Percentiles rank a stretch among this genome's conserved stretches.
phyloP scores from a whole-genome alignment of 2,888 invertebrate species.

The Drosophila mettleri region DNA sequence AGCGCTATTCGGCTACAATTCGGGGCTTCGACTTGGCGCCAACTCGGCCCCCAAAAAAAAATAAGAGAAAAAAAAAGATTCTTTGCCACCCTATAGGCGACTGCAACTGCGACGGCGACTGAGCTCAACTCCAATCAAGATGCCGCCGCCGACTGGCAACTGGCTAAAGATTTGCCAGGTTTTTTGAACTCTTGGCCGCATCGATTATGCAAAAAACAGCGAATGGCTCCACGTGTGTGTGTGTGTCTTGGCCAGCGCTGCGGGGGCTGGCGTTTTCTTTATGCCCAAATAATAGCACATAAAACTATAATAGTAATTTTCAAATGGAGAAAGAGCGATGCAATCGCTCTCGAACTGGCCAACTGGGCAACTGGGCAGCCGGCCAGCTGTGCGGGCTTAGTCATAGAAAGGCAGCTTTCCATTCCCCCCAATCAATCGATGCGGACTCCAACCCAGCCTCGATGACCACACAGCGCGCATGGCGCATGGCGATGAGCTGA shows the following conservation, averaged over 20 bases:
- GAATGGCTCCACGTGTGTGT: conserved; percentile 38
- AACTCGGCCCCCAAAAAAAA: conserved; percentile 34
- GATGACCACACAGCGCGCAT: conserved; percentile 70
- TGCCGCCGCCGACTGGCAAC: conserved; percentile 59
- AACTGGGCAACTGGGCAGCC: conserved; percentile 18
- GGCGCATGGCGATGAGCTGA: conserved; percentile 55
- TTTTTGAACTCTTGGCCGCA: conserved; percentile 42
- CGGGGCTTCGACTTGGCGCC: conserved; percentile 51
- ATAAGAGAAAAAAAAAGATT: too few species aligned
- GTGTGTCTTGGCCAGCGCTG: conserved; percentile 68
- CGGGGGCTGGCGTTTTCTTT: conserved; percentile 76
- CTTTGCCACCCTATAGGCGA: conserved; percentile 61
- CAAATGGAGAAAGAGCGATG: conserved; percentile 77
- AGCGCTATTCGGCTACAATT: conserved; percentile 31
- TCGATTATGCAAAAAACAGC: conserved; percentile 69
- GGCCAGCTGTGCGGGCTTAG: conserved; percentile 76
- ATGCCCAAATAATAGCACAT: conserved; percentile 79
- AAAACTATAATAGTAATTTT: conserved; percentile 80
- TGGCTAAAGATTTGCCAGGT: conserved; percentile 50
- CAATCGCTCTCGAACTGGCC: conserved; percentile 54
- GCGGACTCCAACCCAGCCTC: conserved; percentile 25
- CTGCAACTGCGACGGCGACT: conserved; percentile 18
- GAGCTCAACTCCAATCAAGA: conserved; percentile 65
- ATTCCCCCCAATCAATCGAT: conserved; percentile 7
- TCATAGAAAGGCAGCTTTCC: conserved; percentile 72